Base-by-base conservation (phyloP, 2,113 vertebrate genomes). In the Aramus guarauna region DNA sequence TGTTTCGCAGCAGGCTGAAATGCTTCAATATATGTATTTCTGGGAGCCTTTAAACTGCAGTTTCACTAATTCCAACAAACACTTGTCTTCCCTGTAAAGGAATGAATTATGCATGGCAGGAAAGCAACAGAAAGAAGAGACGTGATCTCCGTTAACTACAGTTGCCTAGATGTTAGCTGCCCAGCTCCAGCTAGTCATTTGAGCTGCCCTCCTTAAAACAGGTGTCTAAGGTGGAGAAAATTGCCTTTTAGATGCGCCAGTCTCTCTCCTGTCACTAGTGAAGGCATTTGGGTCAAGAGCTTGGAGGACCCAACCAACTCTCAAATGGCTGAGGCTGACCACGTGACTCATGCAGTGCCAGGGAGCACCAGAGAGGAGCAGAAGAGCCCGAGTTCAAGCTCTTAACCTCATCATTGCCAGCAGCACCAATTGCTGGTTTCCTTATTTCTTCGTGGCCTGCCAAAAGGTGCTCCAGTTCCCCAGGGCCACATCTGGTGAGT, bases 331-430 rank as follows among this genome's bases (percentile, higher is more conserved):
- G 58, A 82, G 23, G 30, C 4, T 77, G 26, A 19, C 64, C 17
- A 48, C 29, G 32, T 21, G 15, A 60, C 29, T 22, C n/a, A 34
- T 0, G 0, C 5, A 18, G 23, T 27, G 10, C 17, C 36, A 63
- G 26, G 37, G 24, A 72, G 14, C 45, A 53, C 11, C 5, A 3
- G 0, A 0, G 53, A 60, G 50, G 34, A 77, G 34, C 30, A 53
- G 45, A 85, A 62, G 27, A 47, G 12, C 12, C 23, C 0, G 0
- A 36, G 23, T 36, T 43, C 48, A 69, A 87, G 36, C 15, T 69
- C 41, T 34, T 66, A 66, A 74, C 56, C 41, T 56, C 27, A 45
- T 12, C 74, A 32, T 58, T 11, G 4, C 19, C 5, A 2, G n/a
- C 9, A 74, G 34, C 36, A 87, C 9, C 29, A 37, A 6, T 5